Base-by-base conservation (phyloP, 1,140 invertebrate genomes). In the Drosophila teissieri region DNA sequence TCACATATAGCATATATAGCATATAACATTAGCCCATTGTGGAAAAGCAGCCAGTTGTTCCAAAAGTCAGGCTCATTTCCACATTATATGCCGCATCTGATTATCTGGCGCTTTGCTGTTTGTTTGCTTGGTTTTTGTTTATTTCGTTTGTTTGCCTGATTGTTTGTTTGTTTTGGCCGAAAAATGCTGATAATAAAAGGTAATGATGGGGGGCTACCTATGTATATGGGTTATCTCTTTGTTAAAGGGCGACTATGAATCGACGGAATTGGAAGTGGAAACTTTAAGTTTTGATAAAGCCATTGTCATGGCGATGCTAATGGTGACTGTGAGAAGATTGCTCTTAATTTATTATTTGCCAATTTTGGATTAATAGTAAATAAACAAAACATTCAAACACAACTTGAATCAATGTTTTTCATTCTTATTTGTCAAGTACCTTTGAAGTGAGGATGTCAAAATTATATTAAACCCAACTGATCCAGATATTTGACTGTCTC, bases 21-120 rank as follows among this genome's bases (percentile, higher is more conserved):
- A 45, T 45, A 45, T 45, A 39, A 39, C 44, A 64, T 37, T 60
- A 24, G 24, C 24, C 24, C 24, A 24, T 24, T 24, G 24, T 24
- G 5, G 24, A 24, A 24, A 49, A 5, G 14, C 19, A 19, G 22
- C n/a, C 46, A 34, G 24, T 51, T 51, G 8, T 52, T 0, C 48
- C 40, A 34, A 31, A 31, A 56, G 54, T 73, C 83, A 80, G 68
- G 69, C 67, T 89, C 80, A 89, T 88, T 88, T 88, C 68, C 80
- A 88, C 84, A 88, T 89, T 89, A 89, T 89, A 74, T 89, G 77
- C 84, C 64, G 84, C 84, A 88, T 88, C 85, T 88, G 68, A 88
- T 88, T 88, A 88, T 80, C 84, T 83, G 22, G 22, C 39, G 22
- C 15, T 54, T 31, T 22, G 69, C 68, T 79, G 83, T 86, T 88